Evolutionary conservation across 1,140 invertebrate genomes (phyloP).

Genomic region (Hylaeus volcanicus): DNA sequence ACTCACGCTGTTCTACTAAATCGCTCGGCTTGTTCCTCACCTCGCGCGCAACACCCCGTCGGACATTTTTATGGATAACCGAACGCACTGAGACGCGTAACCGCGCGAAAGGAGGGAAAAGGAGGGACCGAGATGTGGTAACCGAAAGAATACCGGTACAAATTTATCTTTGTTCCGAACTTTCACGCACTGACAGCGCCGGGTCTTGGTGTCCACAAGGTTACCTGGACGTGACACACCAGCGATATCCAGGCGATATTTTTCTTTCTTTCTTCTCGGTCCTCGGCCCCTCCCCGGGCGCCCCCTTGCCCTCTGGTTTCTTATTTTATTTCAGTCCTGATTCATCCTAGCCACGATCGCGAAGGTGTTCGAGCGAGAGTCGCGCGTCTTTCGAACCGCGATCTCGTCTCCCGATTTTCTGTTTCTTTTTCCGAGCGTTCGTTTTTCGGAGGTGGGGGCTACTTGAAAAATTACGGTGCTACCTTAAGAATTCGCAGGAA

Average conservation of each 20-base stretch:
- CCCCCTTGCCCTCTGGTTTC: too few species aligned
- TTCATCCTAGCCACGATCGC: not conserved
- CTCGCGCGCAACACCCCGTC: constrained; percentile 40
- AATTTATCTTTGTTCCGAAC: constrained; percentile 78
- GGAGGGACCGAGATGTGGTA: constrained; percentile 63
- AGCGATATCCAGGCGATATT: constrained; percentile 64
- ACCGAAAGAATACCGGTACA: constrained; percentile 65
- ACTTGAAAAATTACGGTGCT: constrained; percentile 41
- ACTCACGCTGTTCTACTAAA: constrained; percentile 28
- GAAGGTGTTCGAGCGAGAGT: not conserved
- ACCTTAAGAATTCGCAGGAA: constrained; percentile 37
- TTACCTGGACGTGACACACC: constrained; percentile 65
- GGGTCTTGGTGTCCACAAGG: constrained; percentile 60
- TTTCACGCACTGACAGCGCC: constrained; percentile 73
- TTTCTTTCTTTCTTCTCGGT: constrained; percentile 46
- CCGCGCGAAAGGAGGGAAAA: not conserved
- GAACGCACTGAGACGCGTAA: constrained; percentile 14
- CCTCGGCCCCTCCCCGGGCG: not conserved
- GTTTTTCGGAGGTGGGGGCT: not conserved
- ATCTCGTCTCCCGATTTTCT: not conserved
- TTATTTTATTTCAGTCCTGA: not conserved
- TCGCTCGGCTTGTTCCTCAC: constrained; percentile 14
- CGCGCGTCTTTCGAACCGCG: not conserved
- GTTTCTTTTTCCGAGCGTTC: not conserved
- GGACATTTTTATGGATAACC: constrained; percentile 45